These are phyloP conservation scores for Sphaerodactylus townsendi DNA, from an alignment of 2,113 vertebrate species.

Conservation along the genomic window DNA sequence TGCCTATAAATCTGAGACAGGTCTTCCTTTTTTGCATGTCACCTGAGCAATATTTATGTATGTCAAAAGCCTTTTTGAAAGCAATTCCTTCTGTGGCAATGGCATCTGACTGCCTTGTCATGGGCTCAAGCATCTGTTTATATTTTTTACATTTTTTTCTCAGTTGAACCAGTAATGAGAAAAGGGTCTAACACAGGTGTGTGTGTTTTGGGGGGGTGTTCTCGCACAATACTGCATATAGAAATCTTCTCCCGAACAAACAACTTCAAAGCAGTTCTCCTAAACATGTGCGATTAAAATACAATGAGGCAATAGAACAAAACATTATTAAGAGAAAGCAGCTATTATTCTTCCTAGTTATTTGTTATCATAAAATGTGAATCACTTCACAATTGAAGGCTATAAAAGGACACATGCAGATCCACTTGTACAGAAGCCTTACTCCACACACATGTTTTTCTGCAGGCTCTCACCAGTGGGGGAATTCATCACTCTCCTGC, in stretches of 20 bases:
- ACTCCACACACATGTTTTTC: neutral
- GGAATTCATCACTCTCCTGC: neutral
- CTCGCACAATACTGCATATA: neutral
- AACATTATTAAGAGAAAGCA: neutral
- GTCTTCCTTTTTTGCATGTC: neutral
- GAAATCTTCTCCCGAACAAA: neutral
- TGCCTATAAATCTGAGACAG: neutral
- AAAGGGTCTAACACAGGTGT: neutral
- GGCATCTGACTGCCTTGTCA: neutral
- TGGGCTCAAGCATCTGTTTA: neutral
- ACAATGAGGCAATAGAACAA: neutral
- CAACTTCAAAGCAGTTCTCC: neutral
- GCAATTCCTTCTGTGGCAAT: neutral
- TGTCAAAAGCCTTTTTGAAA: no score
- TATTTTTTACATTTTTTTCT: neutral
- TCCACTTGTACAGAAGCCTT: neutral
- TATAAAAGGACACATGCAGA: constrained; percentile 3
- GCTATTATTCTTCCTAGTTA: neutral
- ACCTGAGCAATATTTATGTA: neutral
- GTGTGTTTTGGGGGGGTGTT: no score
- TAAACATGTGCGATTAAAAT: neutral
- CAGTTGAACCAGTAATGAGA: neutral
- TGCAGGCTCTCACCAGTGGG: neutral
- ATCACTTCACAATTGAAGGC: constrained; percentile 12
- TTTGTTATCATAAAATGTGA: neutral